Evolutionary conservation across 2,797 vertebrate species (phyloP).

Genomic region (Malurus splendens): DNA sequence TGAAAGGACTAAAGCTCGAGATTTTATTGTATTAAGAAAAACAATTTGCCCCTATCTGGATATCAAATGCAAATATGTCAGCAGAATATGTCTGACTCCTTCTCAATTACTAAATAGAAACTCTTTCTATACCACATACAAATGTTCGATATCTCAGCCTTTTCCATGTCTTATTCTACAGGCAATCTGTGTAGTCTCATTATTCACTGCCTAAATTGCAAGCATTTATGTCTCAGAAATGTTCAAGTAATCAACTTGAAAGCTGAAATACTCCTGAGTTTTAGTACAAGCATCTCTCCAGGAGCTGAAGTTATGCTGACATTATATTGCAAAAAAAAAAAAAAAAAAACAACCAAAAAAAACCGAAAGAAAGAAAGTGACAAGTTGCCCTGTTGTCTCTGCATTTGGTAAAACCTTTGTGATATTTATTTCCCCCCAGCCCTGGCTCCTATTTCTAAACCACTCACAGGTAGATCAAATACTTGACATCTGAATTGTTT

Average conservation of each 20-base stretch:
- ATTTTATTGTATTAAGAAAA: not conserved
- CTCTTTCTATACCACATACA: not conserved
- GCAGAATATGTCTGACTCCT: not conserved
- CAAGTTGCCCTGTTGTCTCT: not conserved
- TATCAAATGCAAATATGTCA: not conserved
- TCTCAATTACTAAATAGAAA: not conserved
- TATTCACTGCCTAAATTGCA: not conserved
- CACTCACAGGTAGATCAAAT: not conserved
- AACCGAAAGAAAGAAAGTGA: not conserved
- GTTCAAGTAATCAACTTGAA: not conserved
- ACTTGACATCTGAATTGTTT: conserved; percentile 3
- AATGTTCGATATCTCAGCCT: not conserved
- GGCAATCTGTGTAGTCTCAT: not conserved
- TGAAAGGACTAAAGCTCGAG: not conserved
- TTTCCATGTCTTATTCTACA: not conserved
- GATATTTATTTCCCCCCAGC: not conserved
- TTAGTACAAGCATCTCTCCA: not conserved
- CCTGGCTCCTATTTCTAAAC: not conserved
- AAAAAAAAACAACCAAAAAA: too few relatives aligned
- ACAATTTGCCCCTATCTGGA: not conserved
- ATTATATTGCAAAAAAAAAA: not conserved
- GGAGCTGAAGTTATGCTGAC: not conserved
- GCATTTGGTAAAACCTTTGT: not conserved
- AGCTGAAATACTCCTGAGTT: not conserved
- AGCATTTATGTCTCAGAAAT: not conserved